phyloP scores from a whole-genome alignment of 37 sponge, comb jelly and placozoan genomes.

The Chondrosia reniformis region DNA sequence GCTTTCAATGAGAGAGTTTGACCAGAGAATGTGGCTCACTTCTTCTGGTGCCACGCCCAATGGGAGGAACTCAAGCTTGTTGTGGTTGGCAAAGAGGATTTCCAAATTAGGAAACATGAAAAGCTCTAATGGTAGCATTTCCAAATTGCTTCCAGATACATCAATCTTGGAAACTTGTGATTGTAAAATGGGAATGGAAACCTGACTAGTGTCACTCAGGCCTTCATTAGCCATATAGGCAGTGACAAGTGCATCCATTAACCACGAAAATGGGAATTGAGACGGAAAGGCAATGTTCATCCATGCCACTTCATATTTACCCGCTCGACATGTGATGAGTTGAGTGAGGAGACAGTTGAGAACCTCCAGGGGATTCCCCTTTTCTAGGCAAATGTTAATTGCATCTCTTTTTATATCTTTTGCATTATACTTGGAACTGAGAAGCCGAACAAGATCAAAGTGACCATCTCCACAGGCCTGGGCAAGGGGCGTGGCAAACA shows the following conservation, averaged over 20 bases:
- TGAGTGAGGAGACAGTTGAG: slow-evolving; percentile 36
- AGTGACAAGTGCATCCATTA: slow-evolving; percentile 14
- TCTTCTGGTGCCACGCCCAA: not conserved
- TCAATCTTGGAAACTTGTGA: slow-evolving; percentile 50
- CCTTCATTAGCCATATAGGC: slow-evolving; percentile 19
- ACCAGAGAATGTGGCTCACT: not conserved
- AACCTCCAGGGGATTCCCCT: slow-evolving; percentile 2
- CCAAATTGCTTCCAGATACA: slow-evolving; percentile 36
- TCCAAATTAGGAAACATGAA: slow-evolving; percentile 62
- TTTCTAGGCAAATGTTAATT: slow-evolving; percentile 32
- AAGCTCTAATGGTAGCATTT: slow-evolving; percentile 36
- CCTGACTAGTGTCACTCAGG: not conserved
- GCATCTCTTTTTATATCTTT: slow-evolving; percentile 53
- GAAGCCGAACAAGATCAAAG: slow-evolving; percentile 7
- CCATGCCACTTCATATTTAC: slow-evolving; percentile 28
- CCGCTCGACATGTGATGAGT: slow-evolving; percentile 34
- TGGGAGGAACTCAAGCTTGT: slow-evolving; percentile 44
- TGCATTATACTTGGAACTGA: slow-evolving; percentile 42
- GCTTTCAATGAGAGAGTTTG: not conserved
- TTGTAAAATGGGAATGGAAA: not conserved
- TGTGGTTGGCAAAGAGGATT: slow-evolving; percentile 33
- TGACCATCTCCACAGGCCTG: slow-evolving; percentile 40
- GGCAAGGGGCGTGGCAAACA: slow-evolving; percentile 44
- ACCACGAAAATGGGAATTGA: slow-evolving; percentile 39
- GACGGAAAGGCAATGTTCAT: slow-evolving; percentile 20